These are phyloP conservation scores for Tor tambroides DNA, from an alignment of 2,113 vertebrate genomes.

Conservation along the genomic window DNA sequence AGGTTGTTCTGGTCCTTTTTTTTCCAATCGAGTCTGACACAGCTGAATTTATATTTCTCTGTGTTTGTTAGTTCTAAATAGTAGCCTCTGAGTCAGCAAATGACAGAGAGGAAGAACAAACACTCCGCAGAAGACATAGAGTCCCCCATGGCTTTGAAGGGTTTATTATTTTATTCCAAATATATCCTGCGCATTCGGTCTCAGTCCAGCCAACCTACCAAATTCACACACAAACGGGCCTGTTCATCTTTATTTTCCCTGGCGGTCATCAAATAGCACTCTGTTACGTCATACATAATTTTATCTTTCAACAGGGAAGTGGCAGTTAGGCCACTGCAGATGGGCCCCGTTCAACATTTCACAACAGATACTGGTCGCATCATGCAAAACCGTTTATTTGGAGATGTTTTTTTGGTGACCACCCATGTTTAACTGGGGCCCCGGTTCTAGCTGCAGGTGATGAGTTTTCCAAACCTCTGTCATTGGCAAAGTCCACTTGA, in stretches of 20 bases:
- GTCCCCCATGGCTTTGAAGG: slow-evolving; percentile 56
- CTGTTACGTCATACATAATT: slow-evolving; percentile 63
- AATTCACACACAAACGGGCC: slow-evolving; percentile 62
- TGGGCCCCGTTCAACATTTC: slow-evolving; percentile 37
- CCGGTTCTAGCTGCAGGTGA: slow-evolving; percentile 70
- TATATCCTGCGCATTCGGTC: slow-evolving; percentile 51
- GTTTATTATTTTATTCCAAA: slow-evolving; percentile 62
- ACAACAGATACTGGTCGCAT: slow-evolving; percentile 68
- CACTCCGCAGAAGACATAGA: slow-evolving; percentile 41
- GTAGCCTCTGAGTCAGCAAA: not conserved
- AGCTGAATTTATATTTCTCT: not conserved
- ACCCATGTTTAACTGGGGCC: slow-evolving; percentile 73
- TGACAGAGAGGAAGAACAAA: slow-evolving; percentile 42
- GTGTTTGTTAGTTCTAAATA: not conserved
- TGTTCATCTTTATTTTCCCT: slow-evolving; percentile 64
- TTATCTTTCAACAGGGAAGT: slow-evolving; percentile 65
- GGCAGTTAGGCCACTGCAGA: slow-evolving; percentile 51
- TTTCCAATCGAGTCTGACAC: not conserved
- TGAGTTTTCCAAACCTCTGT: slow-evolving; percentile 84
- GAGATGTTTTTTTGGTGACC: slow-evolving; percentile 73
- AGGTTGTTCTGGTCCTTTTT: not conserved
- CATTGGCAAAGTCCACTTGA: slow-evolving; percentile 52
- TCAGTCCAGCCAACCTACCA: slow-evolving; percentile 22
- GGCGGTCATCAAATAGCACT: slow-evolving; percentile 56
- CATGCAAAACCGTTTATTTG: slow-evolving; percentile 75